phyloP scores from a whole-genome alignment of 1,140 invertebrate genomes.

The Lepidurus packardi region DNA sequence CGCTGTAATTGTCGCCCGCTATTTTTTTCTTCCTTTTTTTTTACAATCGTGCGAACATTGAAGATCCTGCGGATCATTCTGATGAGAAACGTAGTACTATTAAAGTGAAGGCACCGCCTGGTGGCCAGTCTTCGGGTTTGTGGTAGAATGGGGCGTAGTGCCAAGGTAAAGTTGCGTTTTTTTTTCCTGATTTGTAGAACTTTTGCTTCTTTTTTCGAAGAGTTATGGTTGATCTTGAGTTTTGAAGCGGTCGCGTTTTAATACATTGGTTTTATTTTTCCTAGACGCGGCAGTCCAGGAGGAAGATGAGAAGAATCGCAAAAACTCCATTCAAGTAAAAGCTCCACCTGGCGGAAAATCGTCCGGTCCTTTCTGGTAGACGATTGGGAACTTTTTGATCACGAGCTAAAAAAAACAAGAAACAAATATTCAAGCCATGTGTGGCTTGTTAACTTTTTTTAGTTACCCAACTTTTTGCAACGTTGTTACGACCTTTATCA shows the following conservation, averaged over 20 bases:
- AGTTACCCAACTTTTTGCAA: background rate
- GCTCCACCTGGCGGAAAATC: conserved; percentile 34
- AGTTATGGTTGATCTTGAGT: background rate
- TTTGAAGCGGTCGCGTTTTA: conserved; percentile 7
- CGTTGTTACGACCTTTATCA: background rate
- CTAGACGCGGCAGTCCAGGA: conserved; percentile 31
- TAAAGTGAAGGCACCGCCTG: conserved; percentile 52
- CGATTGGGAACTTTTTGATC: background rate
- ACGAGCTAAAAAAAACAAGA: background rate
- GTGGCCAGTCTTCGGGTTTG: conserved; percentile 50
- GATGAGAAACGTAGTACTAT: conserved; percentile 44
- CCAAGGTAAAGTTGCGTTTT: background rate
- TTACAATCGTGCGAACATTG: conserved; percentile 41
- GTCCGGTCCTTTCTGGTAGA: conserved; percentile 36
- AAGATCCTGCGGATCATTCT: conserved; percentile 33
- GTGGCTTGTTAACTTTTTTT: conserved; percentile 8
- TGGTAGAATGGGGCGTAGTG: conserved; percentile 36
- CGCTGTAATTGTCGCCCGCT: conserved; percentile 13
- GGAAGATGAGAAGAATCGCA: conserved; percentile 28
- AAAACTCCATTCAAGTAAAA: conserved; percentile 35
- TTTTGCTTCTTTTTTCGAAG: conserved; percentile 6
- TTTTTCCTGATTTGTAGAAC: conserved; percentile 1
- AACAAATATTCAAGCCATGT: background rate
- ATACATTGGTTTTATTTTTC: background rate
- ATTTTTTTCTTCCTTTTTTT: conserved; percentile 25